Conservation (phyloP, 2,113 vertebrate species). For the Myotis lucifugus region DNA sequence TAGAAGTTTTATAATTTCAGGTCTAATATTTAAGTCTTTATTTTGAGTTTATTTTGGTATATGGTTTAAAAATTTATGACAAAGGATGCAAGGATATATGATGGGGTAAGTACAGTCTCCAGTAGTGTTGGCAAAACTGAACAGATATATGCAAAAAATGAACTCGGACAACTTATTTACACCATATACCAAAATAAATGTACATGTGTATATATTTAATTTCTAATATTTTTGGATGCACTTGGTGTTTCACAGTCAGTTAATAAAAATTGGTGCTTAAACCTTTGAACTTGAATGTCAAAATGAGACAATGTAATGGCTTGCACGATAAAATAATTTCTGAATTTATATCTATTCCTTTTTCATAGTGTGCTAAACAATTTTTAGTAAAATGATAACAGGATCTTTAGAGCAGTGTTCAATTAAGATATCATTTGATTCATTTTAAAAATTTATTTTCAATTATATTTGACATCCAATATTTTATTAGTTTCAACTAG, state of each 20-base stretch:
- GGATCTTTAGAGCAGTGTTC: neutral
- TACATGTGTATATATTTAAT: no score
- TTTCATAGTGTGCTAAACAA: neutral
- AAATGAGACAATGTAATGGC: neutral
- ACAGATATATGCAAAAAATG: no score
- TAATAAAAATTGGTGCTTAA: neutral
- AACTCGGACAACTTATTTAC: no score
- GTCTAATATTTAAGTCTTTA: neutral
- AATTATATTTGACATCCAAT: neutral
- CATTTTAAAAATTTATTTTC: neutral
- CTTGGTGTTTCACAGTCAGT: neutral
- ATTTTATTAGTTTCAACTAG: neutral
- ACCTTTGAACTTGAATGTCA: neutral
- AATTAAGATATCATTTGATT: slow-evolving; percentile 38
- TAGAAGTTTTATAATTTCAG: neutral
- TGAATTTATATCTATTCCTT: neutral
- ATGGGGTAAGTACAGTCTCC: neutral
- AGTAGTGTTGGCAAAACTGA: no score
- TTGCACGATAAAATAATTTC: slow-evolving; percentile 17
- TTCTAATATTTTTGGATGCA: neutral
- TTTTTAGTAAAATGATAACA: neutral
- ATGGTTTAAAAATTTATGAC: neutral
- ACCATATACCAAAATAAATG: no score
- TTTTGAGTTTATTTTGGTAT: neutral
- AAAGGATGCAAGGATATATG: neutral